Evolutionary conservation across 2,797 vertebrate genomes (phyloP).

Genomic region (Chrysocyon brachyurus): DNA sequence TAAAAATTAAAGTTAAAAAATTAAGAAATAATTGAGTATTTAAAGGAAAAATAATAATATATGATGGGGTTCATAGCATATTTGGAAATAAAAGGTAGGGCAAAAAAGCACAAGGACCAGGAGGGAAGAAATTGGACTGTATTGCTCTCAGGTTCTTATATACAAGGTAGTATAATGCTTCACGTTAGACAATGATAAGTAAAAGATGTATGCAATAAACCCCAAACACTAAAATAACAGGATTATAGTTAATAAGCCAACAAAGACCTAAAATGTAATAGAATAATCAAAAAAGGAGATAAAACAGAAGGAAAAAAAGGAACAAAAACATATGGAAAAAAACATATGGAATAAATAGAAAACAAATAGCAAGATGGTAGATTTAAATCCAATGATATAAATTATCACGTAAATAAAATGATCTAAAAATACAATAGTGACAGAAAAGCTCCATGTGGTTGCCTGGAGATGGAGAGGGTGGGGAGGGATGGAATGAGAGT

Average conservation of each 20-base stretch:
- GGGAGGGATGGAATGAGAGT: not conserved
- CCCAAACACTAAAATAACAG: not conserved
- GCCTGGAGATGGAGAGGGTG: not conserved
- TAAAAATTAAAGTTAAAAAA: not conserved
- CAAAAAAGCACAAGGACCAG: not conserved
- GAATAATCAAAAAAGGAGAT: not conserved
- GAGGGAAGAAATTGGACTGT: not conserved
- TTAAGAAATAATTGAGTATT: not conserved
- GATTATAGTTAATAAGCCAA: not conserved
- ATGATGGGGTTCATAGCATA: not conserved
- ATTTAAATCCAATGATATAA: not conserved
- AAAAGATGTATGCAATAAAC: not conserved
- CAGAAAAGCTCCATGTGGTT: not conserved
- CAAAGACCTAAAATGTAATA: not conserved
- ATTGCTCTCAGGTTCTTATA: not conserved
- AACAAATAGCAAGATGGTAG: not conserved
- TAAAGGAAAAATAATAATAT: not conserved
- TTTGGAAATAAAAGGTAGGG: not conserved
- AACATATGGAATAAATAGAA: not conserved
- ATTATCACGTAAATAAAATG: not conserved
- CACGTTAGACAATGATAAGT: not conserved
- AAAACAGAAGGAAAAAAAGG: not conserved
- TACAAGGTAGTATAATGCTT: not conserved
- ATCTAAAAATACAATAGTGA: not conserved
- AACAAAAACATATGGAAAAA: not conserved